A percentile compares a stretch with the other conserved stretches of the same genome.
phyloP scores from a whole-genome alignment of 2,888 invertebrate genomes.

The Drosophila anomalata region DNA sequence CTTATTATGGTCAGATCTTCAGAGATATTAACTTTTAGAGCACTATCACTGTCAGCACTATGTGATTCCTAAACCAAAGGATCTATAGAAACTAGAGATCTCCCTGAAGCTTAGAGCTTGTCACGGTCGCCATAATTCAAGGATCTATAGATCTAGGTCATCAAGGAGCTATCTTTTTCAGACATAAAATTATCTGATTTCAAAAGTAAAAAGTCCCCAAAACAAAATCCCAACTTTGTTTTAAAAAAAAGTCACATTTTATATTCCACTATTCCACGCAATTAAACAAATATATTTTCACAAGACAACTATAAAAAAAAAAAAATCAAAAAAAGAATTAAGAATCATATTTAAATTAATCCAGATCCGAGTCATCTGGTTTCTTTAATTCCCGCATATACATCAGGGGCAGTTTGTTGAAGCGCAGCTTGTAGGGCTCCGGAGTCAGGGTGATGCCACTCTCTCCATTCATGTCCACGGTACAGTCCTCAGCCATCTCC shows the following conservation, averaged over 20 bases:
- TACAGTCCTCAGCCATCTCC: slow-evolving; percentile 48
- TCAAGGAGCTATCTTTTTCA: too few species aligned
- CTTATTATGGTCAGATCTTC: too few species aligned
- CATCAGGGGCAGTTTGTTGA: slow-evolving; percentile 22
- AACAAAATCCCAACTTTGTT: background rate
- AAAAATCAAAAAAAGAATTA: background rate
- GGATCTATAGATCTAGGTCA: too few species aligned
- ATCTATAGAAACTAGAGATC: too few species aligned
- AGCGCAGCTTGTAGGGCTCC: slow-evolving; percentile 84
- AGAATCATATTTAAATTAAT: background rate
- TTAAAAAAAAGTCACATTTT: background rate
- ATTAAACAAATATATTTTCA: background rate
- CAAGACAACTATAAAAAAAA: slow-evolving; percentile 11
- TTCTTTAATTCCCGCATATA: background rate
- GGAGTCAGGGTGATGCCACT: slow-evolving; percentile 91
- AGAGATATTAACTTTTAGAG: too few species aligned
- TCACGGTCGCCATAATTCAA: too few species aligned
- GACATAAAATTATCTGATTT: too few species aligned
- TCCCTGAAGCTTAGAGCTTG: background rate
- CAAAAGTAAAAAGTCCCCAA: too few species aligned
- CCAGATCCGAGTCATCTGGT: background rate
- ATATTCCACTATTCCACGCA: slow-evolving; percentile 1
- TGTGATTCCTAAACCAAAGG: too few species aligned
- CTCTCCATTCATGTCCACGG: slow-evolving; percentile 87
- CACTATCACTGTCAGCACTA: too few species aligned